A percentile compares a stretch with the other conserved stretches of the same genome.
phyloP scores from a whole-genome alignment of 2,797 vertebrate genomes.

The Chloroceryle inda region DNA sequence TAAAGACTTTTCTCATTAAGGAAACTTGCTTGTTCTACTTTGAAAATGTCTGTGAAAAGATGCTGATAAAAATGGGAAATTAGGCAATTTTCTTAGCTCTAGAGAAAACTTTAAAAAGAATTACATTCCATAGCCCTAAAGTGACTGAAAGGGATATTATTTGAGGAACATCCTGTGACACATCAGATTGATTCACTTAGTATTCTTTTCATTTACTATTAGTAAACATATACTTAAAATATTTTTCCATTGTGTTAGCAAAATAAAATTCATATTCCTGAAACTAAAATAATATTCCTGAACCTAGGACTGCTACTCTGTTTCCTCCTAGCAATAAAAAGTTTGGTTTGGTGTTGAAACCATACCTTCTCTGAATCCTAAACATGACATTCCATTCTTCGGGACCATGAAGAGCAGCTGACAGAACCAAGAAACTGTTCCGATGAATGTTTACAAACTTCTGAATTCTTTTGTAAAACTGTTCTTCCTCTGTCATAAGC shows the following conservation, averaged over 20 bases:
- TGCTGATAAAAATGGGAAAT: background rate
- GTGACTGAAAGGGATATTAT: background rate
- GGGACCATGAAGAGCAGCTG: conserved; percentile 84
- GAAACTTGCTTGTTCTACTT: background rate
- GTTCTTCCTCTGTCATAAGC: conserved; percentile 74
- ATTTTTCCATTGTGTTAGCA: background rate
- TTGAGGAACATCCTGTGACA: background rate
- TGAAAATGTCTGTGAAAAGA: background rate
- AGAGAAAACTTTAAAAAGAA: background rate
- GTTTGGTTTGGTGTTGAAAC: background rate
- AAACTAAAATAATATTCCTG: conserved; percentile 32
- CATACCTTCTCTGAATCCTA: conserved; percentile 90
- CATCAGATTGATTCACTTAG: background rate
- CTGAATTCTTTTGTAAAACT: conserved; percentile 80
- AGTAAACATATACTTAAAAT: conserved; percentile 8
- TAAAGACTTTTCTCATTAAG: background rate
- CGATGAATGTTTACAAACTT: conserved; percentile 89
- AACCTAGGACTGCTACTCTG: background rate
- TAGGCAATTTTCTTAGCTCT: background rate
- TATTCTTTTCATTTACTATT: background rate
- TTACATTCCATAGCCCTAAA: background rate
- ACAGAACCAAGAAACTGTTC: conserved; percentile 91
- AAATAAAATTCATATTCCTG: conserved; percentile 28
- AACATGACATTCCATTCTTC: conserved; percentile 85
- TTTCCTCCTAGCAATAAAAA: background rate